These are phyloP conservation scores for Buathra laborator DNA, from an alignment of 2,888 invertebrate species.

Conservation along the genomic window DNA sequence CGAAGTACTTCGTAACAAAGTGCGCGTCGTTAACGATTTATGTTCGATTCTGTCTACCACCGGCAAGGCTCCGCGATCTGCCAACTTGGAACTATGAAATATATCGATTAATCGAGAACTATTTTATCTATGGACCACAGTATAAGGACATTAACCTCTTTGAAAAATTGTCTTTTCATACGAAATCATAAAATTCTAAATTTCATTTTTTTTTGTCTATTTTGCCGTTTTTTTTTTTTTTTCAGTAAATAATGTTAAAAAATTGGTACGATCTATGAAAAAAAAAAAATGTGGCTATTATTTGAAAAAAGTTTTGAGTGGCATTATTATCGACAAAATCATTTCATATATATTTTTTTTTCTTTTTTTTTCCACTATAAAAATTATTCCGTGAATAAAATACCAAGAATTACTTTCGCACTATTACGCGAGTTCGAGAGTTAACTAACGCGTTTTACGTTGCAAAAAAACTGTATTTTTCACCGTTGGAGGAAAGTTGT, in stretches of 20 bases:
- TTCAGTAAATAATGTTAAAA: neutral
- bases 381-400: too few species aligned
- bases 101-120: slow-evolving; percentile 35
- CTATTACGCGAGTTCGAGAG: too few species aligned
- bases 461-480: neutral
- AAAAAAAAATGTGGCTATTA: too few species aligned
- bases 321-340: too few species aligned
- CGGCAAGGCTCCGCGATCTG: slow-evolving; percentile 48
- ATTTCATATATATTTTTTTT: too few species aligned
- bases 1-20: slow-evolving; percentile 77
- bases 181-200: neutral
- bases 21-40: slow-evolving; percentile 81
- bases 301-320: too few species aligned
- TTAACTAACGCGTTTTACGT: neutral
- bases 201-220: neutral
- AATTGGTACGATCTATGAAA: too few species aligned
- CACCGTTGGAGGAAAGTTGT: neutral
- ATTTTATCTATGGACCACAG: neutral
- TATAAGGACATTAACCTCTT: neutral
- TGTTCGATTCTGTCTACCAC: slow-evolving; percentile 75
- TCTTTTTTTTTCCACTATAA: too few species aligned
- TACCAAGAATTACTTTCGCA: neutral
- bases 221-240: neutral
- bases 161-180: neutral
- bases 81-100: slow-evolving; percentile 50